These are phyloP conservation scores for Bombus superbus DNA, from an alignment of 1,140 invertebrate genomes.

Conservation along the genomic window DNA sequence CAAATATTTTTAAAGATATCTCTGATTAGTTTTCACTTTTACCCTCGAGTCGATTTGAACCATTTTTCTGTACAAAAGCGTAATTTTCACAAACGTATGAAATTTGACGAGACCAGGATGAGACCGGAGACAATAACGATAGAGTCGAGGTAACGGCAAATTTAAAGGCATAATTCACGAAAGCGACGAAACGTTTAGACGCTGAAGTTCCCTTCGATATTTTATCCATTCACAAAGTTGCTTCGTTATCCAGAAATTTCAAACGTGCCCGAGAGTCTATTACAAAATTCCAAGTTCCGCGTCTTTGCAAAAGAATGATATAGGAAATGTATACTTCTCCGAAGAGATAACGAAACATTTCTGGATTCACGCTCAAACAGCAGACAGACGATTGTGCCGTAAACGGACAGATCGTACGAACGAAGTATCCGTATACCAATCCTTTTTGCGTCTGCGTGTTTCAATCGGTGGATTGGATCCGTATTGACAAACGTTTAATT, in stretches of 20 bases:
- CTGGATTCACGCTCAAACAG: constrained; percentile 31
- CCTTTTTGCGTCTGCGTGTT: not conserved
- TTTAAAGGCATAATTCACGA: too few species aligned
- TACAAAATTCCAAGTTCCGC: not conserved
- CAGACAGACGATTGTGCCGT: constrained; percentile 1
- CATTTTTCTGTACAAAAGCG: not conserved
- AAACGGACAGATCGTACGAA: not conserved
- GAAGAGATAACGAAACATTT: constrained; percentile 32
- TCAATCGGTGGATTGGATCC: constrained; percentile 48
- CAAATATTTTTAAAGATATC: not conserved
- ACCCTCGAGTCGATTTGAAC: not conserved
- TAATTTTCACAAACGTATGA: not conserved
- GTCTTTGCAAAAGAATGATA: not conserved
- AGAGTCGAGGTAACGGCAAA: too few species aligned
- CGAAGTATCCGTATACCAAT: constrained; percentile 19
- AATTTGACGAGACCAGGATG: not conserved
- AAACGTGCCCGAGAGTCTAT: not conserved
- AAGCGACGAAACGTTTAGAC: not conserved
- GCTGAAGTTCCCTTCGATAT: fast-evolving
- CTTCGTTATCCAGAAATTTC: not conserved
- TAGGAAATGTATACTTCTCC: not conserved
- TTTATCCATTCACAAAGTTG: not conserved
- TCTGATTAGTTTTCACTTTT: not conserved
- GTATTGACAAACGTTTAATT: constrained; percentile 56
- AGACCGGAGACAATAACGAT: too few species aligned